phyloP scores from a whole-genome alignment of 2,113 vertebrate species.

The Dicrurus megarhynchus region DNA sequence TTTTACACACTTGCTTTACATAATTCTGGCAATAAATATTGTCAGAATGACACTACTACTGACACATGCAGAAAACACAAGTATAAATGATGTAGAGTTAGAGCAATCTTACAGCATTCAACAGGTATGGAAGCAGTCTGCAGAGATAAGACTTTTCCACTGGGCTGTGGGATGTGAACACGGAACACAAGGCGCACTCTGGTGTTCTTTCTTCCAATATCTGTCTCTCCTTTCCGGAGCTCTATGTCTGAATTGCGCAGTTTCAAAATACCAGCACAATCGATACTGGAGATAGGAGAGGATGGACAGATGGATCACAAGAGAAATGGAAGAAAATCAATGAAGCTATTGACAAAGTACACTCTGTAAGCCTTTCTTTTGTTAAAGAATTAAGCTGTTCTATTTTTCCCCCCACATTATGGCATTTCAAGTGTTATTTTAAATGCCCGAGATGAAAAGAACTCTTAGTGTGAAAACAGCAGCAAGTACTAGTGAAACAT shows the following conservation, averaged over 20 bases:
- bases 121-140: constrained; percentile 95
- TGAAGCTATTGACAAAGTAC: not conserved
- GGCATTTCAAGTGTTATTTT: not conserved
- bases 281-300: constrained; percentile 80
- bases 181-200: constrained; percentile 95
- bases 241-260: constrained; percentile 98
- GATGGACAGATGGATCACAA: not conserved
- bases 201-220: constrained; percentile 98
- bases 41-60: not conserved
- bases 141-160: constrained; percentile 92
- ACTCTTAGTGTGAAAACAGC: not conserved
- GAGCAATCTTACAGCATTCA: constrained; percentile 92
- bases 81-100: not conserved
- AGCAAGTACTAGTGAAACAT: not conserved
- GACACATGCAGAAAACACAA: not conserved
- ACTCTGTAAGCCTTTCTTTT: not conserved
- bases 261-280: constrained; percentile 97
- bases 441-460: not conserved
- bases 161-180: constrained; percentile 95
- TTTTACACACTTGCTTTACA: not conserved
- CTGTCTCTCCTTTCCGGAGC: constrained; percentile 97
- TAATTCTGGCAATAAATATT: not conserved
- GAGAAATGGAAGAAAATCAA: constrained; percentile 5
- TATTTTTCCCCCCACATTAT: not conserved
- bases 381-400: not conserved